phyloP scores from a whole-genome alignment of 2,888 invertebrate genomes.

The Dinocampus coccinellae region DNA sequence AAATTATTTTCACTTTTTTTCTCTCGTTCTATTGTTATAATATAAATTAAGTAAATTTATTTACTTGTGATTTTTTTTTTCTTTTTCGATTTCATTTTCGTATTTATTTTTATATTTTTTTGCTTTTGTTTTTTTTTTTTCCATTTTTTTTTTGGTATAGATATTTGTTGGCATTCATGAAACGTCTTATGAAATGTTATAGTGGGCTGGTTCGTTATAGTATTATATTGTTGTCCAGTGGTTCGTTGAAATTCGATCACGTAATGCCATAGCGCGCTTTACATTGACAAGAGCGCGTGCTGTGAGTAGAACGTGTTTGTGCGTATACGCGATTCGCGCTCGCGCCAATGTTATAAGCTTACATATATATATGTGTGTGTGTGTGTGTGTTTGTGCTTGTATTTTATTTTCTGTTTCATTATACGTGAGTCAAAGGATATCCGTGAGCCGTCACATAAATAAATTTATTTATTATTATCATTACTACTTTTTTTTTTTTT shows the following conservation, averaged over 20 bases:
- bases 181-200: constrained; percentile 55
- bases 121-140: too few species aligned
- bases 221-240: constrained; percentile 47
- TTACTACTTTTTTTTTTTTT: too few species aligned
- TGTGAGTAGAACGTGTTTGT: constrained; percentile 53
- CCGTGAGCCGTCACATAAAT: constrained; percentile 16
- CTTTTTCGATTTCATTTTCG: too few species aligned
- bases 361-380: constrained; percentile 20
- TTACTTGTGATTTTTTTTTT: too few species aligned
- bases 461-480: constrained; percentile 9
- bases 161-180: constrained; percentile 50
- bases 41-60: too few species aligned
- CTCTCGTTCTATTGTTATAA: too few species aligned
- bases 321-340: not conserved
- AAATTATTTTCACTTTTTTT: too few species aligned
- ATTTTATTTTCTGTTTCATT: not conserved
- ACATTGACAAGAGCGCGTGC: constrained; percentile 62
- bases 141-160: not conserved
- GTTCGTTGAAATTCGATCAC: constrained; percentile 60
- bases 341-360: too few species aligned
- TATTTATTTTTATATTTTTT: too few species aligned
- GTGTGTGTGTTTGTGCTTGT: not conserved
- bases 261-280: constrained; percentile 59
- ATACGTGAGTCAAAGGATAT: constrained; percentile 18
- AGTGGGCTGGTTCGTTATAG: constrained; percentile 47